A percentile compares a stretch with the other conserved stretches of the same genome.
Evolutionary conservation across 2,797 vertebrate genomes (phyloP).

Genomic region (Streptopelia turtur): DNA sequence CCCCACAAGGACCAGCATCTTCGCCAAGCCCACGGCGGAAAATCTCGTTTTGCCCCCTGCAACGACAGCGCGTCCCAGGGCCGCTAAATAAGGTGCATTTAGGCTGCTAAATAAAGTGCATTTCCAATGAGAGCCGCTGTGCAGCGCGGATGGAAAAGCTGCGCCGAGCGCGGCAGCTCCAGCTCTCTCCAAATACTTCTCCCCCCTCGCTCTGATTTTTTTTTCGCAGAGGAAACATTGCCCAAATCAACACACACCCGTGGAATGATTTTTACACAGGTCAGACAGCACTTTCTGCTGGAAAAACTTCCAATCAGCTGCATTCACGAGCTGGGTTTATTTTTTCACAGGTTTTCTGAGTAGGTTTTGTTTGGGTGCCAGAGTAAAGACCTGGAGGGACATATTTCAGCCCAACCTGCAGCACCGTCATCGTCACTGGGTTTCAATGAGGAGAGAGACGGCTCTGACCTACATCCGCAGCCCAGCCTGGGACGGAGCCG

Average conservation of each 20-base stretch:
- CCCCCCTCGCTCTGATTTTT: not conserved
- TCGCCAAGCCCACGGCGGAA: rapidly evolving
- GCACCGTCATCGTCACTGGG: not conserved
- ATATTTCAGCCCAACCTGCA: constrained; percentile 45
- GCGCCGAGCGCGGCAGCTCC: rapidly evolving
- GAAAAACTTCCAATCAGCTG: constrained; percentile 56
- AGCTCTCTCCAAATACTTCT: not conserved
- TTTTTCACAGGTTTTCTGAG: constrained; percentile 57
- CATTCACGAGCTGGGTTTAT: constrained; percentile 47
- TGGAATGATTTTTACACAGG: constrained; percentile 14
- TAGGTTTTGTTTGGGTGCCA: constrained; percentile 61
- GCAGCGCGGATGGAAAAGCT: constrained; percentile 10
- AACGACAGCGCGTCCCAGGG: rapidly evolving
- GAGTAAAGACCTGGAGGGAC: constrained; percentile 55
- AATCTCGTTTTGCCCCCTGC: not conserved
- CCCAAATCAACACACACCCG: constrained; percentile 46
- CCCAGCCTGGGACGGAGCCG: not conserved
- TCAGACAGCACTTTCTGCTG: constrained; percentile 24
- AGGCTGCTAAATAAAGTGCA: not conserved
- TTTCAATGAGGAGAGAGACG: not conserved
- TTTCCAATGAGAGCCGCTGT: not conserved
- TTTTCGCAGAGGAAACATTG: constrained; percentile 8
- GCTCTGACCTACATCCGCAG: constrained; percentile 6
- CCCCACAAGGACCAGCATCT: not conserved
- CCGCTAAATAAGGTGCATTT: not conserved